phyloP scores from a whole-genome alignment of 2,888 invertebrate genomes.

The Cerastis rubricosa region DNA sequence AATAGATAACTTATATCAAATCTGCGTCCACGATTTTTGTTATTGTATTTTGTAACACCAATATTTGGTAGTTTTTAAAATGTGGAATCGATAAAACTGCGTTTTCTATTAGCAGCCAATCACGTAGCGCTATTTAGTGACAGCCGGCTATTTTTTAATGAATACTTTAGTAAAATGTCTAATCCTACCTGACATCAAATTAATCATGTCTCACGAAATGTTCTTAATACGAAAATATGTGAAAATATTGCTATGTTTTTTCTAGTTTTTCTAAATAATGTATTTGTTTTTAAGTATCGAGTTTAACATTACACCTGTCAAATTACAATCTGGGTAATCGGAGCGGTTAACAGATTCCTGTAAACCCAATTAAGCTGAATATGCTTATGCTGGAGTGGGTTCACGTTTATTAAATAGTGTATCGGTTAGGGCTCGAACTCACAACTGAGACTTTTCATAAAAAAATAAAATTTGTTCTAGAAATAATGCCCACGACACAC shows the following conservation, averaged over 20 bases:
- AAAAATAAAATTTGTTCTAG: conserved; percentile 15
- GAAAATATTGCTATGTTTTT: neutral
- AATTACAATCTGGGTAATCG: neutral
- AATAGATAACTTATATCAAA: conserved; percentile 1
- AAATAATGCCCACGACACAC: conserved; percentile 22
- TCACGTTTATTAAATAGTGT: neutral
- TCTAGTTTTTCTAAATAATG: neutral
- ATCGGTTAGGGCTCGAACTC: neutral
- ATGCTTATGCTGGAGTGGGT: neutral
- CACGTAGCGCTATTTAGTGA: neutral
- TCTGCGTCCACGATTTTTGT: neutral
- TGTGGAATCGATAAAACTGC: neutral
- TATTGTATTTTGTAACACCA: neutral
- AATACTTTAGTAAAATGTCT: neutral
- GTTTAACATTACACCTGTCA: conserved; percentile 3
- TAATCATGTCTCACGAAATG: neutral
- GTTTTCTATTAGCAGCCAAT: neutral
- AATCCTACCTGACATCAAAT: conserved; percentile 2
- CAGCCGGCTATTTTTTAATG: neutral
- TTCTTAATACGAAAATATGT: neutral
- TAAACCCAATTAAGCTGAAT: neutral
- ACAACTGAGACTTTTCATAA: neutral
- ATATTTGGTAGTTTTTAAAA: too few relatives aligned
- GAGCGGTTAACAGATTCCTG: neutral
- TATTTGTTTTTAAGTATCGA: neutral